A percentile compares a stretch with the other conserved stretches of the same genome.
These are phyloP conservation scores for Scaptodrosophila latifasciaeformis DNA, from an alignment of 2,888 invertebrate genomes.

Conservation along the genomic window DNA sequence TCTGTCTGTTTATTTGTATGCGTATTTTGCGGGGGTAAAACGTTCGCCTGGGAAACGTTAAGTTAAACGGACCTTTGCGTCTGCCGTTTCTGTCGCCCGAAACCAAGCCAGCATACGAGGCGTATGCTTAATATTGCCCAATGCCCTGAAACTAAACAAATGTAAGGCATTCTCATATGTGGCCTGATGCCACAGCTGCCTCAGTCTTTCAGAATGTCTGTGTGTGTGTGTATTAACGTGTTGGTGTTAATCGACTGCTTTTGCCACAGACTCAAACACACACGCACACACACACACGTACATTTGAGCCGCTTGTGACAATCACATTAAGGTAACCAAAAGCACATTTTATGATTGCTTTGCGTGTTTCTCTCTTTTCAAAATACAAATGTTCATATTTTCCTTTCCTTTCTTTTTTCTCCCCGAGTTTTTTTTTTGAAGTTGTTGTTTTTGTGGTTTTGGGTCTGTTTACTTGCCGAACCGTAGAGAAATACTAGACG, in stretches of 20 bases:
- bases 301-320: neutral
- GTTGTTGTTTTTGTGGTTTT: no score
- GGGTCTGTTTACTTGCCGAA: no score
- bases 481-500: no score
- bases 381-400: constrained; percentile 19
- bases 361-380: constrained; percentile 34
- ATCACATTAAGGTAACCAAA: no score
- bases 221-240: constrained; percentile 12
- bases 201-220: no score
- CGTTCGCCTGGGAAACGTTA: constrained; percentile 61
- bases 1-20: constrained; percentile 5
- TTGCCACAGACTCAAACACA: constrained; percentile 22
- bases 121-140: constrained; percentile 46
- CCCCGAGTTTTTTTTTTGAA: neutral
- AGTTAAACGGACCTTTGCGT: constrained; percentile 63
- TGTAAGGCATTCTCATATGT: neutral
- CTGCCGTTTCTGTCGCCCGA: constrained; percentile 42
- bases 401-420: constrained; percentile 13
- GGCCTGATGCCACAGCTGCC: no score
- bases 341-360: constrained; percentile 57
- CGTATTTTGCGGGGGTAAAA: constrained; percentile 11
- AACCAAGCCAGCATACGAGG: constrained; percentile 26
- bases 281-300: neutral
- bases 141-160: constrained; percentile 4
- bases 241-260: constrained; percentile 41